Evolutionary conservation across 2,888 invertebrate genomes (phyloP).

Genomic region (Dicranocentrus wangi): DNA sequence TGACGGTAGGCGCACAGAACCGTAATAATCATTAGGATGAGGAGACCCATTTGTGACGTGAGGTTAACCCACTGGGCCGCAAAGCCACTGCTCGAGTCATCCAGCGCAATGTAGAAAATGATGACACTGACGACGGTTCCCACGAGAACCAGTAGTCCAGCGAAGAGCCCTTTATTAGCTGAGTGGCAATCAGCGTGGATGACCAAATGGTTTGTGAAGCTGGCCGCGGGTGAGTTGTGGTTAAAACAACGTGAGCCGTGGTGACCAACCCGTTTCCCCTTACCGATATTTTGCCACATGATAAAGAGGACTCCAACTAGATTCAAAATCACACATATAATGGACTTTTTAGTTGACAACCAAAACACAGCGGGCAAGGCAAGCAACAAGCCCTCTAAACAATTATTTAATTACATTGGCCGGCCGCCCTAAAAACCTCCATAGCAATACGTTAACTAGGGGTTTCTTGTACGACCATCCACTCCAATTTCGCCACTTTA

Average conservation of each 20-base stretch:
- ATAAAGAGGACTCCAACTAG: constrained; percentile 83
- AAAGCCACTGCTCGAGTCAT: constrained; percentile 75
- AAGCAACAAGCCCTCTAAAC: constrained; percentile 35
- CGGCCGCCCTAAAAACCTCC: no score
- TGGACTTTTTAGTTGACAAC: no score
- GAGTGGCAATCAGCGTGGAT: constrained; percentile 85
- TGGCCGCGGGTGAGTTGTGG: constrained; percentile 72
- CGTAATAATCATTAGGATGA: constrained; percentile 79
- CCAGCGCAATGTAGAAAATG: constrained; percentile 79
- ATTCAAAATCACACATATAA: constrained; percentile 66
- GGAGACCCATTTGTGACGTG: constrained; percentile 75
- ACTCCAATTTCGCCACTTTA: background rate
- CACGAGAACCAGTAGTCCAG: constrained; percentile 80
- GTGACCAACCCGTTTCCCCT: constrained; percentile 74
- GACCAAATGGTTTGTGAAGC: constrained; percentile 76
- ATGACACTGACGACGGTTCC: constrained; percentile 79
- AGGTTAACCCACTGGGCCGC: constrained; percentile 73
- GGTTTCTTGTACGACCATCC: background rate
- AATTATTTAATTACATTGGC: constrained; percentile 4
- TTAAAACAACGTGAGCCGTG: constrained; percentile 60
- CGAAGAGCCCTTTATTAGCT: constrained; percentile 84
- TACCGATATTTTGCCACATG: constrained; percentile 84
- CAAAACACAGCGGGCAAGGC: constrained; percentile 6
- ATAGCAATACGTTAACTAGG: no score
- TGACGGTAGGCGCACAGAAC: constrained; percentile 80